Conservation (phyloP, 2,888 invertebrate genomes). For the Diogma glabrata region DNA sequence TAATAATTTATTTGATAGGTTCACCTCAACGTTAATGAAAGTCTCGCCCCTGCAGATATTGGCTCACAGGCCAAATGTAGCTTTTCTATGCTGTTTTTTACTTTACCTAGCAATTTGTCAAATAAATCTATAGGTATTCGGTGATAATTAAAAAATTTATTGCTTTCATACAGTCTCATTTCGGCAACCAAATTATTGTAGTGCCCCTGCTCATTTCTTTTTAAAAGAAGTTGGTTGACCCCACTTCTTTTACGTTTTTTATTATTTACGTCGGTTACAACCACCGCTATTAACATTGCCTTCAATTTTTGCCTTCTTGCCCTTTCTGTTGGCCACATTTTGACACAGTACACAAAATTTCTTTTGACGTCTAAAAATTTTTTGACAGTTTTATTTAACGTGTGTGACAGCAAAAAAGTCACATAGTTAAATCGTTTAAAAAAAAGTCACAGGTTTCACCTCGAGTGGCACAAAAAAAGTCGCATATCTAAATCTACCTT, state of each 20-base stretch:
- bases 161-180: background rate
- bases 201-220: background rate
- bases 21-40: background rate
- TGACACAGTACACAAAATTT: too few relatives aligned
- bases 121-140: background rate
- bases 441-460: too few relatives aligned
- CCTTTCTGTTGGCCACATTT: too few relatives aligned
- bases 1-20: background rate
- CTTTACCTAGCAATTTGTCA: background rate
- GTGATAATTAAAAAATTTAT: background rate
- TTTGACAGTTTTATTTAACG: too few relatives aligned
- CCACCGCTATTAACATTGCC: too few relatives aligned
- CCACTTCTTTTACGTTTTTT: background rate
- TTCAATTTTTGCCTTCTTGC: too few relatives aligned
- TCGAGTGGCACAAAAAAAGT: too few relatives aligned
- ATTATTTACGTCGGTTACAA: too few relatives aligned
- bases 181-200: background rate
- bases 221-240: background rate
- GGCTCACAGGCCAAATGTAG: background rate
- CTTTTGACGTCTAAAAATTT: too few relatives aligned
- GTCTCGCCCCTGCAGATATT: background rate
- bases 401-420: too few relatives aligned
- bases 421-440: too few relatives aligned
- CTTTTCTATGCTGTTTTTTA: background rate
- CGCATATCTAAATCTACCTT: too few relatives aligned